These are phyloP conservation scores for Eurytoma adleriae DNA, from an alignment of 2,888 invertebrate genomes.

Conservation along the genomic window DNA sequence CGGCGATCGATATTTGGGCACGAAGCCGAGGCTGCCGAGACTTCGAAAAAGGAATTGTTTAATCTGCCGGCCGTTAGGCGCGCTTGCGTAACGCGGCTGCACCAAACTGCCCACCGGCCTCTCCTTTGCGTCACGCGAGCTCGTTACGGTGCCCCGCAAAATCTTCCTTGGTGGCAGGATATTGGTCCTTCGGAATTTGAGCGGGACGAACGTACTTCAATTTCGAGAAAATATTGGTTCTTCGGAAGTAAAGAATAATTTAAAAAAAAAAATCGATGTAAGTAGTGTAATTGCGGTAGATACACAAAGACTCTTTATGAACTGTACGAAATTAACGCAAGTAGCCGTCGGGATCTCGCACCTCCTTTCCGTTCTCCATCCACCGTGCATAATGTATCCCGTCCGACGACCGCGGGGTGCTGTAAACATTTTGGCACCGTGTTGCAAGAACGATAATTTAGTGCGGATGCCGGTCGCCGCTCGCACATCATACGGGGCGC, in stretches of 20 bases:
- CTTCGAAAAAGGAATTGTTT: conserved; percentile 18
- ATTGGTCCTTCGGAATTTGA: too few relatives aligned
- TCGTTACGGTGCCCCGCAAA: too few relatives aligned
- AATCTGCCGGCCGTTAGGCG: conserved; percentile 5
- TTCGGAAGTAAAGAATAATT: too few relatives aligned
- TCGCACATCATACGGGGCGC: conserved; percentile 30
- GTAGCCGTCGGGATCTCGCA: too few relatives aligned
- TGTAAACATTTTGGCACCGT: conserved; percentile 72
- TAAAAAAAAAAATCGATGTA: too few relatives aligned
- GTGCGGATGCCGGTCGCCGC: conserved; percentile 55
- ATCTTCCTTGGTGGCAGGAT: too few relatives aligned
- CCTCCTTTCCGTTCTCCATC: not conserved
- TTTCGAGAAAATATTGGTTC: too few relatives aligned
- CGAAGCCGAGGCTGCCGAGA: conserved; percentile 2
- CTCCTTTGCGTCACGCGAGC: too few relatives aligned
- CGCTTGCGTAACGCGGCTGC: too few relatives aligned
- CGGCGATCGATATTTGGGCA: conserved; percentile 36
- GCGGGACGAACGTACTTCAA: too few relatives aligned
- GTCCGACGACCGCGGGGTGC: conserved; percentile 49
- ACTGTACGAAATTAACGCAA: not conserved
- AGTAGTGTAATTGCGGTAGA: too few relatives aligned
- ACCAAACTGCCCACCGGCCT: too few relatives aligned
- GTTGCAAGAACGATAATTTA: conserved; percentile 69
- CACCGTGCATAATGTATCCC: conserved; percentile 20
- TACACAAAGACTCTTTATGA: not conserved